A percentile compares a stretch with the other conserved stretches of the same genome.
Conservation (phyloP, 2,888 invertebrate species). For the Drosophila longiperda region DNA sequence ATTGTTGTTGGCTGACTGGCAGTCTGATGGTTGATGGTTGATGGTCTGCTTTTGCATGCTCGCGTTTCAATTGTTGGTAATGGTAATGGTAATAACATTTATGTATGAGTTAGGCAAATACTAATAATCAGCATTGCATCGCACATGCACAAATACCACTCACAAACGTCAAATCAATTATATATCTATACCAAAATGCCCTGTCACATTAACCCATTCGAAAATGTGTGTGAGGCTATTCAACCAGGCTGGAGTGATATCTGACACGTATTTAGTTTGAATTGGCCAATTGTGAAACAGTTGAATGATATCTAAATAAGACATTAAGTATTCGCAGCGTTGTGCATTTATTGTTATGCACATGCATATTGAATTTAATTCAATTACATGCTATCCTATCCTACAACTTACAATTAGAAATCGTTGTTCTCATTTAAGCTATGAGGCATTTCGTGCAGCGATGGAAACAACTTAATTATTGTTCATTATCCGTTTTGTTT, state of each 20-base stretch:
- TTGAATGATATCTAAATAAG: constrained; percentile 27
- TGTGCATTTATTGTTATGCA: constrained; percentile 13
- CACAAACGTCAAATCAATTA: constrained; percentile 59
- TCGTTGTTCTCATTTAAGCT: background rate
- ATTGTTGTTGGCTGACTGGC: constrained; percentile 50
- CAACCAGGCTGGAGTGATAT: constrained; percentile 13
- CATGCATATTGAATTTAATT: constrained; percentile 5
- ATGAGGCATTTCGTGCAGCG: background rate
- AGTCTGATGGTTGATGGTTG: background rate
- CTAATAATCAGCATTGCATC: constrained; percentile 47
- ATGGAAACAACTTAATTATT: constrained; percentile 35
- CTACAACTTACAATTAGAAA: constrained; percentile 4
- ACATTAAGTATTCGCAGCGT: constrained; percentile 38
- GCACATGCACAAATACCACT: constrained; percentile 57
- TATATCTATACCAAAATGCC: constrained; percentile 2
- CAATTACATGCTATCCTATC: constrained; percentile 11
- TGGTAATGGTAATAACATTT: constrained; percentile 66
- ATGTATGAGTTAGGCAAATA: constrained; percentile 64
- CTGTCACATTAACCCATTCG: constrained; percentile 1
- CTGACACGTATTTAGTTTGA: constrained; percentile 38
- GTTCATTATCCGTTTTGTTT: constrained; percentile 35
- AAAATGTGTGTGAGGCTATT: constrained; percentile 17
- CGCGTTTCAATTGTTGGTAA: constrained; percentile 41
- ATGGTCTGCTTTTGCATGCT: constrained; percentile 15
- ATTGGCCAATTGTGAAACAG: constrained; percentile 41